Percentiles rank a stretch among this genome's conserved stretches.
Evolutionary conservation across 2,888 invertebrate genomes (phyloP).

Genomic region (Lysandra coridon): DNA sequence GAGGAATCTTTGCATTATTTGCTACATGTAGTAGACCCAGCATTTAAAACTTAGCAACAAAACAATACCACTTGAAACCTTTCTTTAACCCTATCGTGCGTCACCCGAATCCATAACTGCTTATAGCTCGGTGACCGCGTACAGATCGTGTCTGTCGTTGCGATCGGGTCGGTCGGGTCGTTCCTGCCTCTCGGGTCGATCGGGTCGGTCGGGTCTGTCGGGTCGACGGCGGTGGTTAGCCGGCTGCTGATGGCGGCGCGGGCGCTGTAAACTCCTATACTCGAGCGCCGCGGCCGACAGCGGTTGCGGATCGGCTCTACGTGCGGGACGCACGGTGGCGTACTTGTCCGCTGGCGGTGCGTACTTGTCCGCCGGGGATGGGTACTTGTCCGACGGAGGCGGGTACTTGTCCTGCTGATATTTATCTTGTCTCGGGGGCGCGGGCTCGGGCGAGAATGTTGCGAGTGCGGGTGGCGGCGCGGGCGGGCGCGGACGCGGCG

Average conservation of each 20-base stretch:
- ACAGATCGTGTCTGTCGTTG: constrained; percentile 82
- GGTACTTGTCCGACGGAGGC: constrained; percentile 31
- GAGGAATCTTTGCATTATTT: not conserved
- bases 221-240: constrained; percentile 47
- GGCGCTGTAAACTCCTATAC: constrained; percentile 81
- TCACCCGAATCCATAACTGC: not conserved
- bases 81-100: not conserved
- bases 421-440: constrained; percentile 53
- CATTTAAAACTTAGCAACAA: not conserved
- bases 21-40: not conserved
- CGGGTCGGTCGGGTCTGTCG: constrained; percentile 40
- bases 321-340: constrained; percentile 67
- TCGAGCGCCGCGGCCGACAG: constrained; percentile 78
- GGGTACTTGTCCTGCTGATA: constrained; percentile 37
- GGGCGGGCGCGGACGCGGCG: constrained; percentile 69
- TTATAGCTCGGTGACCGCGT: constrained; percentile 83
- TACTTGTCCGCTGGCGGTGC: constrained; percentile 52
- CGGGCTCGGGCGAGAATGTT: constrained; percentile 53
- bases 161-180: constrained; percentile 72
- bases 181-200: constrained; percentile 38
- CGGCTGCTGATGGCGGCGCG: constrained; percentile 59
- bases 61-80: not conserved
- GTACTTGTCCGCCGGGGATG: constrained; percentile 44
- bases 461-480: constrained; percentile 63
- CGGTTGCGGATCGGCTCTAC: constrained; percentile 73